Percentiles rank a stretch among this genome's conserved stretches.
These are phyloP conservation scores for Poeciliopsis paucimaculata DNA, from an alignment of 2,797 vertebrate species.

Conservation along the genomic window DNA sequence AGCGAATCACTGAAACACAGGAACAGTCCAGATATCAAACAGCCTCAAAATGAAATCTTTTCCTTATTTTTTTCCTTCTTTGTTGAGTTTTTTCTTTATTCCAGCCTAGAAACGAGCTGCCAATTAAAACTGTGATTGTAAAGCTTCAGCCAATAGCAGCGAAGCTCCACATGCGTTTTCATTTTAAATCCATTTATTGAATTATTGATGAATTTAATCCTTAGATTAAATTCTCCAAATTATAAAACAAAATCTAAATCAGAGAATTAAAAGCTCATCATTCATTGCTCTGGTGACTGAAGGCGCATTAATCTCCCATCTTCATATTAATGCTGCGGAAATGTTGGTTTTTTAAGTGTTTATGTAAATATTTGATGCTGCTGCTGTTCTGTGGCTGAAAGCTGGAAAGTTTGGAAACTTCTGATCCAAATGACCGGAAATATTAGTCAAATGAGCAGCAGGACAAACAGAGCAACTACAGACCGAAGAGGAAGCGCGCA, in stretches of 20 bases:
- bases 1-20: too few species aligned
- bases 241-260: neutral
- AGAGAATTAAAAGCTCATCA: neutral
- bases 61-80: too few species aligned
- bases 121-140: neutral
- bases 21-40: too few species aligned
- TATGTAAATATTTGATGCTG: too few species aligned
- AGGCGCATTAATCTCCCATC: too few species aligned
- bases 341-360: too few species aligned
- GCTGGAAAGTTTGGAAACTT: neutral
- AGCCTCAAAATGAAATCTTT: too few species aligned
- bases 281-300: neutral
- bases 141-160: neutral
- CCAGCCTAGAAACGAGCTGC: neutral
- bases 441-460: neutral
- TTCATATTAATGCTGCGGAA: too few species aligned
- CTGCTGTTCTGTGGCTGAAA: neutral
- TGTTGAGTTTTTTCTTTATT: too few species aligned
- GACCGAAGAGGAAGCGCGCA: neutral
- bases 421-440: conserved; percentile 3
- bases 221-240: neutral
- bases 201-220: neutral
- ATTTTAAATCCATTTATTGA: neutral
- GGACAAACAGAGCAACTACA: neutral
- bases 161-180: neutral